A percentile compares a stretch with the other conserved stretches of the same genome.
These are phyloP conservation scores for Cotesia chilonis DNA, from an alignment of 1,140 invertebrate genomes.

Conservation along the genomic window DNA sequence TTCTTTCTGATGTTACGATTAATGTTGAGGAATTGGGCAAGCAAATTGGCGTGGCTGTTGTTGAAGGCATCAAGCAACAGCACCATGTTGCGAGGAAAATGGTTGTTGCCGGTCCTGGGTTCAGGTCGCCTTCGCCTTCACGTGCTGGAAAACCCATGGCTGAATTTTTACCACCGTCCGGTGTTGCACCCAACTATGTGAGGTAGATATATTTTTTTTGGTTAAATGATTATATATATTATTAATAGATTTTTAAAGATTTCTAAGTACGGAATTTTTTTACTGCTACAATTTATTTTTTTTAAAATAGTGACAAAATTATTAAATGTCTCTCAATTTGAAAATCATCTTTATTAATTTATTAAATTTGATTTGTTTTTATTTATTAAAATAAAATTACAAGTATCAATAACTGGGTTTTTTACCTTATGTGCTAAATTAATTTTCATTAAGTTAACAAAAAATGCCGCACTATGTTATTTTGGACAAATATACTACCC, in stretches of 20 bases:
- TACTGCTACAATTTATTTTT: too few relatives aligned
- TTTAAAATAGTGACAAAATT: too few relatives aligned
- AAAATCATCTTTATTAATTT: too few relatives aligned
- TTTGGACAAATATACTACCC: too few relatives aligned
- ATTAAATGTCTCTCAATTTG: too few relatives aligned
- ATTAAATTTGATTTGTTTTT: too few relatives aligned
- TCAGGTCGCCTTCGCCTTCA: conserved; percentile 49
- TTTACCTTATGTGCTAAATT: too few relatives aligned
- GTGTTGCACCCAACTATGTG: conserved; percentile 60
- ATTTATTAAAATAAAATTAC: too few relatives aligned
- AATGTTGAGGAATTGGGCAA: conserved; percentile 39
- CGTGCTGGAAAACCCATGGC: conserved; percentile 58
- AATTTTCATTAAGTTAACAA: too few relatives aligned
- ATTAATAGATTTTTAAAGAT: conserved; percentile 11
- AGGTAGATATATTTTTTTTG: conserved; percentile 53
- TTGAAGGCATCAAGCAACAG: conserved; percentile 48
- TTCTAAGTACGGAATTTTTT: too few relatives aligned
- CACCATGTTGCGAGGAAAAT: conserved; percentile 55
- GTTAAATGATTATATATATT: conserved; percentile 6
- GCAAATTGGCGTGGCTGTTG: conserved; percentile 43
- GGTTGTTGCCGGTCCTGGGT: conserved; percentile 58
- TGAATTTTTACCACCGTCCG: conserved; percentile 64
- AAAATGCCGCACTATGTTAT: too few relatives aligned
- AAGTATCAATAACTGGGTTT: too few relatives aligned
- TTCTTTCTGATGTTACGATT: conserved; percentile 19